These are phyloP conservation scores for Nixonia krombeini DNA, from an alignment of 1,140 invertebrate genomes.

Conservation along the genomic window DNA sequence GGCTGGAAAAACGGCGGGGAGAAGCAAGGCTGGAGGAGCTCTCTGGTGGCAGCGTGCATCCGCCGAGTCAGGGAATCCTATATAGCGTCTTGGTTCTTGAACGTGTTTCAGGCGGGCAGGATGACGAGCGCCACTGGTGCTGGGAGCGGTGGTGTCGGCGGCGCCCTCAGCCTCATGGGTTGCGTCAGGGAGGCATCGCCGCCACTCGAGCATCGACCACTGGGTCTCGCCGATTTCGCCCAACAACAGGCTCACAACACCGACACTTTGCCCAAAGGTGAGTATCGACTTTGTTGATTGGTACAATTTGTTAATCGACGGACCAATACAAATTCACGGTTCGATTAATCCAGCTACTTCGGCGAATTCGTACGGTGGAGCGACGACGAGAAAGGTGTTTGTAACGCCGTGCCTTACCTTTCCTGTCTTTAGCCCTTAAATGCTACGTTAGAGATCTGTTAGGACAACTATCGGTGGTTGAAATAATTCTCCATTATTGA, in stretches of 20 bases:
- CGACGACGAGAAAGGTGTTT: no score
- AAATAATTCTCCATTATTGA: no score
- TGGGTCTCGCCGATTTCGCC: constrained; percentile 44
- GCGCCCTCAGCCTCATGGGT: constrained; percentile 69
- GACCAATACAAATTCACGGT: no score
- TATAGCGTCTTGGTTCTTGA: constrained; percentile 49
- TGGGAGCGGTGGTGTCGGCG: constrained; percentile 57
- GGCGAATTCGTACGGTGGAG: no score
- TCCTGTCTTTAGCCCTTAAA: no score
- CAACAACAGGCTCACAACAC: constrained; percentile 46
- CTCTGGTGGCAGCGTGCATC: constrained; percentile 47
- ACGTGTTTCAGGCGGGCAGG: constrained; percentile 59
- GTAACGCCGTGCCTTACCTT: no score
- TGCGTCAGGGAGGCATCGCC: constrained; percentile 71
- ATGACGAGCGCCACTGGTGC: constrained; percentile 60
- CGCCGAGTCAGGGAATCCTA: constrained; percentile 53
- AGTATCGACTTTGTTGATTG: no score
- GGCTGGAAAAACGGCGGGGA: constrained; percentile 2
- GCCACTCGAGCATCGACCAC: constrained; percentile 46
- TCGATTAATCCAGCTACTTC: no score
- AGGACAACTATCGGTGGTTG: no score
- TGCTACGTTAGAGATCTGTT: no score
- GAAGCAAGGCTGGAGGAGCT: background rate
- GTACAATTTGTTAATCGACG: no score
- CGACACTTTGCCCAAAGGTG: constrained; percentile 66